Evolutionary conservation across 2,797 vertebrate genomes (phyloP).

Genomic region (Sebastes flavidus): DNA sequence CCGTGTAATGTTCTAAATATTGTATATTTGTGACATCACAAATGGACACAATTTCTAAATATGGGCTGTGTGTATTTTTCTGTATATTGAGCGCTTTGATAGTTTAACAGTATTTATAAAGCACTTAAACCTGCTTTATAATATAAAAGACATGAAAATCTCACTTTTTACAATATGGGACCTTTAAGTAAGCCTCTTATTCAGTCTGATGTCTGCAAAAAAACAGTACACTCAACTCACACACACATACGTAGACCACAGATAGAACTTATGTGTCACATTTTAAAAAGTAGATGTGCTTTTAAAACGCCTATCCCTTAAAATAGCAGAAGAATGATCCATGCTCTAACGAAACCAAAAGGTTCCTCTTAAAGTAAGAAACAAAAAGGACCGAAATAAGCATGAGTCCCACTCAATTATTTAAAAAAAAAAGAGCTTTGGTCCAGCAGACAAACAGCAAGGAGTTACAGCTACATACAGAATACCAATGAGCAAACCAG

Average conservation of each 20-base stretch:
- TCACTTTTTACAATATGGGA: too few species aligned
- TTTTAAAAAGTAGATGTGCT: slow-evolving; percentile 18
- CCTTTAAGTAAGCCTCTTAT: too few species aligned
- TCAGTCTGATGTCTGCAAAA: too few species aligned
- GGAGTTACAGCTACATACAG: not conserved
- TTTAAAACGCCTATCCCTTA: slow-evolving; percentile 12
- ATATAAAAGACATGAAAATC: too few species aligned
- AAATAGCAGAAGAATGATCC: slow-evolving; percentile 29
- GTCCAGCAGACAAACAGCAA: slow-evolving; percentile 2
- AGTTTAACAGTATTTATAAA: too few species aligned
- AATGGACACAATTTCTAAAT: too few species aligned
- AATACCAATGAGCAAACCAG: slow-evolving; percentile 2
- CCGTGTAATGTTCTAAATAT: too few species aligned
- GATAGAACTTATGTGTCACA: slow-evolving; percentile 46
- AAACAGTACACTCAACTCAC: too few species aligned
- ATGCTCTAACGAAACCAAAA: not conserved
- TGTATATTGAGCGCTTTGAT: too few species aligned
- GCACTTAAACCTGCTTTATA: too few species aligned
- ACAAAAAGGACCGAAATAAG: slow-evolving; percentile 5
- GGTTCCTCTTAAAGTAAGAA: not conserved
- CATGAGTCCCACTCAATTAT: not conserved
- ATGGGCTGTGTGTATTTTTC: too few species aligned
- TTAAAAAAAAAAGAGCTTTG: not conserved
- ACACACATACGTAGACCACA: not conserved
- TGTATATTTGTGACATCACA: too few species aligned